These are phyloP conservation scores for Drosophila novamexicana DNA, from an alignment of 1,140 invertebrate species.

Conservation along the genomic window DNA sequence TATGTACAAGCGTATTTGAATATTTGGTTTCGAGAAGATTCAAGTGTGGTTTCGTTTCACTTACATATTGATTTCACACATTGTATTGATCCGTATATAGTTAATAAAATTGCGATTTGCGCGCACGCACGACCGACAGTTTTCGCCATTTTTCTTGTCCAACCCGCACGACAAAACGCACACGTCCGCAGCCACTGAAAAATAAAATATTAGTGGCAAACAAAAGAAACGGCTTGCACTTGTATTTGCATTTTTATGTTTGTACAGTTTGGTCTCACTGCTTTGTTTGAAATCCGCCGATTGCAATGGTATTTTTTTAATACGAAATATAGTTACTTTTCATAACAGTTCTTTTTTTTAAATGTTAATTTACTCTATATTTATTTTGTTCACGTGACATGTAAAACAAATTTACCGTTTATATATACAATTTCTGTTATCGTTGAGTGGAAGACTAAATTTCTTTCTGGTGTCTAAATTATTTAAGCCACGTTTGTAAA, in stretches of 20 bases:
- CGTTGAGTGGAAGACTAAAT: not conserved
- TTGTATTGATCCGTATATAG: slow-evolving; percentile 50
- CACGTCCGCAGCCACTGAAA: slow-evolving; percentile 52
- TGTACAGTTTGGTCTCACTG: slow-evolving; percentile 11
- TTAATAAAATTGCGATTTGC: slow-evolving; percentile 67
- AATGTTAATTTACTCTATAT: not conserved
- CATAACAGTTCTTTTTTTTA: not conserved
- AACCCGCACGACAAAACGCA: slow-evolving; percentile 44
- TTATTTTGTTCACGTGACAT: too few relatives aligned
- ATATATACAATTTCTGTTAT: too few relatives aligned
- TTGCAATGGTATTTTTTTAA: slow-evolving; percentile 5
- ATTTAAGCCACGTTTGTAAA: too few relatives aligned
- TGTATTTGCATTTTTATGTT: slow-evolving; percentile 21
- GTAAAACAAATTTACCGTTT: too few relatives aligned
- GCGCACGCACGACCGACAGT: slow-evolving; percentile 70
- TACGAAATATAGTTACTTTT: not conserved
- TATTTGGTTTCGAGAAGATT: slow-evolving; percentile 2
- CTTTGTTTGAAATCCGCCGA: not conserved
- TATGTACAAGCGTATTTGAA: slow-evolving; percentile 8
- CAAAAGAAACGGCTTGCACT: slow-evolving; percentile 10
- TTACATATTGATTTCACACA: slow-evolving; percentile 57
- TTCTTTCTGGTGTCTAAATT: not conserved
- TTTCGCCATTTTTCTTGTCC: slow-evolving; percentile 70
- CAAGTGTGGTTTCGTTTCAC: slow-evolving; percentile 28
- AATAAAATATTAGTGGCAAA: slow-evolving; percentile 50